These are phyloP conservation scores for Coccyzus lansbergi DNA, from an alignment of 2,797 vertebrate genomes.

Conservation along the genomic window DNA sequence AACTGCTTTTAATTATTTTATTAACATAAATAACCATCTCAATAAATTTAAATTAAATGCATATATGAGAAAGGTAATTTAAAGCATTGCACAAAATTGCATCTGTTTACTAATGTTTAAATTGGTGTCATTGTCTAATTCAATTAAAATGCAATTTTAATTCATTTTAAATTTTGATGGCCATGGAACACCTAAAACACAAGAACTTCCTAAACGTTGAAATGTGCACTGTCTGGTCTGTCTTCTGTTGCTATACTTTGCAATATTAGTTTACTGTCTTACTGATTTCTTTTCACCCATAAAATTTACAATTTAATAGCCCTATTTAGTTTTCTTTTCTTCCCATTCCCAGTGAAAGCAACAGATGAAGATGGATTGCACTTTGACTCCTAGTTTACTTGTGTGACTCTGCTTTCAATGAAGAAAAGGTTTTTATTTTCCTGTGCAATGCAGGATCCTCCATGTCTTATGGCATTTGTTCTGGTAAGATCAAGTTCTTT, in stretches of 20 bases:
- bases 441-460: background rate
- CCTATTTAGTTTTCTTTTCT: slow-evolving; percentile 4
- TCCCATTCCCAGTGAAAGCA: background rate
- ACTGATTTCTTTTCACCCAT: background rate
- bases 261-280: background rate
- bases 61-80: slow-evolving; percentile 62
- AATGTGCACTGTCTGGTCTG: background rate
- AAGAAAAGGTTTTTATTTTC: slow-evolving; percentile 27
- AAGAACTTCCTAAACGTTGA: background rate
- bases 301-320: background rate
- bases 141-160: slow-evolving; percentile 53
- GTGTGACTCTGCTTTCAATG: background rate
- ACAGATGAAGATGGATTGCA: slow-evolving; percentile 9
- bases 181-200: slow-evolving; percentile 7
- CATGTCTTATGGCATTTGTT: slow-evolving; percentile 39
- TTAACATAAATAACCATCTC: slow-evolving; percentile 76
- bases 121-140: slow-evolving; percentile 51
- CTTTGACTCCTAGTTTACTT: slow-evolving; percentile 21
- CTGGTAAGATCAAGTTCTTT: slow-evolving; percentile 40
- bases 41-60: slow-evolving; percentile 76
- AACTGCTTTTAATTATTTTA: slow-evolving; percentile 78
- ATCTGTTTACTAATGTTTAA: slow-evolving; percentile 71
- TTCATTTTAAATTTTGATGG: slow-evolving; percentile 32
- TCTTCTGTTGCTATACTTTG: background rate
- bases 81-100: slow-evolving; percentile 64